A percentile compares a stretch with the other conserved stretches of the same genome.
These are phyloP conservation scores for Drosophila nigricruria DNA, from an alignment of 2,888 invertebrate genomes.

Conservation along the genomic window DNA sequence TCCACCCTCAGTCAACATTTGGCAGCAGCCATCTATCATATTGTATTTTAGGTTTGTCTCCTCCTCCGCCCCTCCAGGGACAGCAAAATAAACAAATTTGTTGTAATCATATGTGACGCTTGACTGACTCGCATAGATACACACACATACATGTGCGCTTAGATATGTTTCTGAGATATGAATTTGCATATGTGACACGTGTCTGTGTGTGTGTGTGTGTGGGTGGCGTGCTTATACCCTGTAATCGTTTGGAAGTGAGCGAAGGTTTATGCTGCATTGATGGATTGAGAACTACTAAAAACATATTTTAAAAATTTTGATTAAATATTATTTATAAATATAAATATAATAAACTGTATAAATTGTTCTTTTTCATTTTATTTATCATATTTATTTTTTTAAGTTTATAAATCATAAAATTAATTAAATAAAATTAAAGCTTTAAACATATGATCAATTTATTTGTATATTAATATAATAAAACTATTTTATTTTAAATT, in stretches of 20 bases:
- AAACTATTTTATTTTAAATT: too few species aligned
- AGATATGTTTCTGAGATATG: not conserved
- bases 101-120: constrained; percentile 57
- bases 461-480: too few species aligned
- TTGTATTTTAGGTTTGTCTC: constrained; percentile 10
- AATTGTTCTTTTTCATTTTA: too few species aligned
- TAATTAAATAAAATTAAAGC: too few species aligned
- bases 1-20: constrained; percentile 16
- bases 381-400: too few species aligned
- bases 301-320: too few species aligned
- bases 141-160: not conserved
- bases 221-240: constrained; percentile 5
- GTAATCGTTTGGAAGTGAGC: not conserved
- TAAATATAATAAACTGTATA: too few species aligned
- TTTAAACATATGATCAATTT: too few species aligned
- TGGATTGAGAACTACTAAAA: too few species aligned
- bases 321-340: too few species aligned
- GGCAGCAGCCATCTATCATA: constrained; percentile 23
- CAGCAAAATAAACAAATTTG: constrained; percentile 48
- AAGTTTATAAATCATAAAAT: too few species aligned
- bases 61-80: not conserved
- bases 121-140: constrained; percentile 27
- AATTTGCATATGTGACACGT: constrained; percentile 29
- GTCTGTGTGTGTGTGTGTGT: not conserved
- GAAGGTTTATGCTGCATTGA: not conserved